Percentiles rank a stretch among this genome's conserved stretches.
Evolutionary conservation across 1,140 invertebrate species (phyloP).

Genomic region (Holotrichia oblita): DNA sequence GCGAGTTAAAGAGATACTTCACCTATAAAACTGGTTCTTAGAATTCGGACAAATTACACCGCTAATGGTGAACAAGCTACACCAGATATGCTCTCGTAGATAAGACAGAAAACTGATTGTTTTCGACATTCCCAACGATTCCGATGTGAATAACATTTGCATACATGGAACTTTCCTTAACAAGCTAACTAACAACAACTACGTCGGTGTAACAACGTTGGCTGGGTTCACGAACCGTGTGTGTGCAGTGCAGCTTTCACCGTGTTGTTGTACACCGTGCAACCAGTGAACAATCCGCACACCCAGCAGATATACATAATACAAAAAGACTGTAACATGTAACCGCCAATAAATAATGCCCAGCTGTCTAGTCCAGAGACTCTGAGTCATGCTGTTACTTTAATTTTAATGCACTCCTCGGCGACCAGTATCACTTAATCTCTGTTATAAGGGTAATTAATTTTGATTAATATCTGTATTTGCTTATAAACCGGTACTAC

Average conservation of each 20-base stretch:
- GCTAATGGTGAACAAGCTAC: constrained; percentile 1
- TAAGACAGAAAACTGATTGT: constrained; percentile 28
- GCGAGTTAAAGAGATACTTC: neutral
- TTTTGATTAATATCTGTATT: constrained; percentile 39
- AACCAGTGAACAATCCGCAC: neutral
- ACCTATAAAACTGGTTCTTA: constrained; percentile 3
- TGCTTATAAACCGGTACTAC: constrained; percentile 26
- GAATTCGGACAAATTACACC: constrained; percentile 4
- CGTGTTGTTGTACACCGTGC: constrained; percentile 13
- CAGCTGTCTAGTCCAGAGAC: constrained; percentile 40
- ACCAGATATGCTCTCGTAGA: neutral
- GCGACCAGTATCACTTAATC: constrained; percentile 37
- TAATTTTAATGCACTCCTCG: constrained; percentile 39
- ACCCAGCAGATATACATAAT: constrained; percentile 10
- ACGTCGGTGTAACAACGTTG: neutral
- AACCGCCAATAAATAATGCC: constrained; percentile 38
- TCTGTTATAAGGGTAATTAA: constrained; percentile 41
- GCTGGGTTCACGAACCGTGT: constrained; percentile 9
- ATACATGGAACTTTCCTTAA: constrained; percentile 30
- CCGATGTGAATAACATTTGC: constrained; percentile 9
- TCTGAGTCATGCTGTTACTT: constrained; percentile 40
- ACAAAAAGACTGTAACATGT: constrained; percentile 32
- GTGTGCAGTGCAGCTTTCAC: constrained; percentile 13
- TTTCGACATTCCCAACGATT: constrained; percentile 18
- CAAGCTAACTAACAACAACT: neutral